A percentile compares a stretch with the other conserved stretches of the same genome.
phyloP scores from a whole-genome alignment of 2,888 invertebrate genomes.

The Trisateles emortualis region DNA sequence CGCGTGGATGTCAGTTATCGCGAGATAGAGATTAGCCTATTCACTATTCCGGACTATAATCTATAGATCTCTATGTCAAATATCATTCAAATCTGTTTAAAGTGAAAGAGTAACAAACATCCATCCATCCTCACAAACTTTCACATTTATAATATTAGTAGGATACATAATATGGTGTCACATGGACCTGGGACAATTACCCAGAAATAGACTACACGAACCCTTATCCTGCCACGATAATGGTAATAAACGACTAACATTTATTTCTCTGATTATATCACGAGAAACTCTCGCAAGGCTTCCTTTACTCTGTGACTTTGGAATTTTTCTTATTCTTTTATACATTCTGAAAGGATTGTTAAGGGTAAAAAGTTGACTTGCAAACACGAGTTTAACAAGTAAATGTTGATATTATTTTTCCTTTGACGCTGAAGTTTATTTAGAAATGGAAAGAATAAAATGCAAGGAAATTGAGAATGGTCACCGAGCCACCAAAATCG shows the following conservation, averaged over 20 bases:
- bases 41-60: too few species aligned
- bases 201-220: conserved; percentile 14
- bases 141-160: too few species aligned
- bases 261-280: conserved; percentile 44
- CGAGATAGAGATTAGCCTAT: too few species aligned
- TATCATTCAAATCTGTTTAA: too few species aligned
- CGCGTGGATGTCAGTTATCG: too few species aligned
- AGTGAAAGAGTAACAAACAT: too few species aligned
- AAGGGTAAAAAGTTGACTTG: background rate
- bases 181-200: background rate
- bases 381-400: background rate
- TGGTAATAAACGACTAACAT: conserved; percentile 43
- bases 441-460: background rate
- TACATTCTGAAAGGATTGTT: conserved; percentile 1
- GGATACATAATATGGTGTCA: background rate
- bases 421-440: background rate
- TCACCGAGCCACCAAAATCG: too few species aligned
- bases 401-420: background rate
- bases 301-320: conserved; percentile 12
- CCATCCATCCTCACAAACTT: too few species aligned
- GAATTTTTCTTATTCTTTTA: conserved; percentile 34
- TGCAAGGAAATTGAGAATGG: too few species aligned
- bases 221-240: conserved; percentile 29
- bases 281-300: conserved; percentile 21
- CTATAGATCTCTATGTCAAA: too few species aligned